phyloP scores from a whole-genome alignment of 2,888 invertebrate species.

The Orthonychiurus folsomi region DNA sequence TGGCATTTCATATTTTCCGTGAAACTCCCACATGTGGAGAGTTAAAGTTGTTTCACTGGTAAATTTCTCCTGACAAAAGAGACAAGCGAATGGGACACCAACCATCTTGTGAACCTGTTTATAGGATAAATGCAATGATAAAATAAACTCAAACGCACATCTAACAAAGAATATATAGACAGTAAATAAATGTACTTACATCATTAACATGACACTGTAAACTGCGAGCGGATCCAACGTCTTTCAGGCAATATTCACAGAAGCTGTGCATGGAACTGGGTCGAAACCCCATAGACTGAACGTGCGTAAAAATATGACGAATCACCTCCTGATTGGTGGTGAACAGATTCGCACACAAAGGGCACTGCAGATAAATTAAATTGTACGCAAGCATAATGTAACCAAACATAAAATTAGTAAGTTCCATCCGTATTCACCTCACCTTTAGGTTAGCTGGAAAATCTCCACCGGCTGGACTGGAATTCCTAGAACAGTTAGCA shows the following conservation, averaged over 20 bases:
- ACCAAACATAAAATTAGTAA: conserved; percentile 12
- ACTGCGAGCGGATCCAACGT: conserved; percentile 54
- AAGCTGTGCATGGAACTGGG: conserved; percentile 43
- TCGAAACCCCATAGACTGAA: conserved; percentile 48
- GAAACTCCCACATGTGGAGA: conserved; percentile 68
- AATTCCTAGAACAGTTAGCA: conserved; percentile 17
- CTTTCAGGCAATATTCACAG: conserved; percentile 61
- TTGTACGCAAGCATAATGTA: conserved; percentile 14
- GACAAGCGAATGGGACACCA: conserved; percentile 46
- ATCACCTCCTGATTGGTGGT: conserved; percentile 62
- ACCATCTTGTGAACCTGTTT: conserved; percentile 45
- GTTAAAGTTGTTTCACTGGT: conserved; percentile 59
- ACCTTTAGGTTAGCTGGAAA: conserved; percentile 23
- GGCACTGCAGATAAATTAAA: conserved; percentile 50
- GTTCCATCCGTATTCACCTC: too few relatives aligned
- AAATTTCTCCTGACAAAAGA: conserved; percentile 53
- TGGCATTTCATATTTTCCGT: conserved; percentile 77
- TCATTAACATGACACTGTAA: conserved; percentile 61
- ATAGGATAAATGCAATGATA: too few relatives aligned
- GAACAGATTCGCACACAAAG: conserved; percentile 56
- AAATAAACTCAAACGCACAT: too few relatives aligned
- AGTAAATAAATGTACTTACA: conserved; percentile 41
- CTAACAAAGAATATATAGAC: too few relatives aligned
- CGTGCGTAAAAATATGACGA: conserved; percentile 64
- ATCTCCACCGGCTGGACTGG: conserved; percentile 5